Conservation (phyloP, 2,797 vertebrate genomes). For the Tamandua tetradactyla region DNA sequence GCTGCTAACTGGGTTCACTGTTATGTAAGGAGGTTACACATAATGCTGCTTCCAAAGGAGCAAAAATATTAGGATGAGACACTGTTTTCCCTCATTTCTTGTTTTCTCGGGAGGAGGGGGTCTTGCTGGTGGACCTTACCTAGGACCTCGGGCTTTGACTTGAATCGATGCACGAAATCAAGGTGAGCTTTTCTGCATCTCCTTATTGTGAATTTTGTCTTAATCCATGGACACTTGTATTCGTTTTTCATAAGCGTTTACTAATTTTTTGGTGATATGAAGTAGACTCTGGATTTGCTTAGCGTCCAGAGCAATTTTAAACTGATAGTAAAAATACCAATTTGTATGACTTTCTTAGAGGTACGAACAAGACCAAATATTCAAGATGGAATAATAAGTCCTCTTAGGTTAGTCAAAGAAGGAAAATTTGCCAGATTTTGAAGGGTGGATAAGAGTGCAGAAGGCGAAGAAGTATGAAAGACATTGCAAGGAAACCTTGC, state of each 20-base stretch:
- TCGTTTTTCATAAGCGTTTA: neutral
- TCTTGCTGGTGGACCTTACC: neutral
- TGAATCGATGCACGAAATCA: neutral
- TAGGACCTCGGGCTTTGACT: neutral
- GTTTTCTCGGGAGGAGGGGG: neutral
- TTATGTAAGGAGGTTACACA: conserved; percentile 73
- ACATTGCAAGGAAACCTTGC: too few species aligned
- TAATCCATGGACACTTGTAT: neutral
- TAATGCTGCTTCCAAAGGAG: neutral
- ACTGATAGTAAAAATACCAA: too few species aligned
- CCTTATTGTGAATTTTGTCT: neutral
- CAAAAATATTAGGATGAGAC: neutral
- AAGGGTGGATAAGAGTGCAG: too few species aligned
- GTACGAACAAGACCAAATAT: too few species aligned
- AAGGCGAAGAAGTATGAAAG: too few species aligned
- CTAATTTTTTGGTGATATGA: too few species aligned
- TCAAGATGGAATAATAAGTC: too few species aligned
- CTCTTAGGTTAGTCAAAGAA: too few species aligned
- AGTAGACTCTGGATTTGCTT: too few species aligned
- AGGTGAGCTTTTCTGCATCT: neutral
- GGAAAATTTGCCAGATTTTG: too few species aligned
- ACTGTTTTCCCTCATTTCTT: neutral
- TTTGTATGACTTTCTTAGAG: too few species aligned
- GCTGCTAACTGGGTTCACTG: conserved; percentile 75
- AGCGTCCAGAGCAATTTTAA: too few species aligned